phyloP scores from a whole-genome alignment of 1,140 invertebrate species.

The Melipona quadrifasciata region DNA sequence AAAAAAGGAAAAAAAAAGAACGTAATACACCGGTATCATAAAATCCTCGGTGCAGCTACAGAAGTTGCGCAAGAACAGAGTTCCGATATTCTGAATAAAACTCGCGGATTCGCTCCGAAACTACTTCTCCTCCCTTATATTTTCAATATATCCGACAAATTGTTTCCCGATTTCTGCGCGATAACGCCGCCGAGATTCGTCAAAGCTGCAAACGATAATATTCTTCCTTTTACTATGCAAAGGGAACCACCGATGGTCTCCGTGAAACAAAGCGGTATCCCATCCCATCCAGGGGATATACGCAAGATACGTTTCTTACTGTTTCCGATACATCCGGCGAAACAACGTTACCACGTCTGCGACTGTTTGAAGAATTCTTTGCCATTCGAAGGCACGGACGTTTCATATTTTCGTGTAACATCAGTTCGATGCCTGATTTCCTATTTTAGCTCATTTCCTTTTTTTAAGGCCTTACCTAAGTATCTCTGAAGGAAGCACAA shows the following conservation, averaged over 20 bases:
- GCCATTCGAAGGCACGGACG: background rate
- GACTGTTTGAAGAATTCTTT: background rate
- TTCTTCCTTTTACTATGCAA: background rate
- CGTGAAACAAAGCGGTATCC: background rate
- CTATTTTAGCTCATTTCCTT: too few relatives aligned
- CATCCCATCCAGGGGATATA: too few relatives aligned
- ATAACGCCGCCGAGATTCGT: background rate
- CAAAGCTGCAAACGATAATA: conserved; percentile 5
- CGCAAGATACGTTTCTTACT: background rate
- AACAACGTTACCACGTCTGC: background rate
- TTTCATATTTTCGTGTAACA: background rate
- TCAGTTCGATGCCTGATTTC: too few relatives aligned
- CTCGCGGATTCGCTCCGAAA: background rate
- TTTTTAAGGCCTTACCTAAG: too few relatives aligned
- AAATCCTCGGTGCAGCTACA: background rate
- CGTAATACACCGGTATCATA: background rate
- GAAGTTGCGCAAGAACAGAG: background rate
- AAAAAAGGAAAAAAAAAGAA: too few relatives aligned
- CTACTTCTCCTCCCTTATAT: background rate
- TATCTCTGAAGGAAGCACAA: too few relatives aligned
- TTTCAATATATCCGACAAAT: conserved; percentile 2
- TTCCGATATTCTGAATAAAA: background rate
- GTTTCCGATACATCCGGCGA: background rate
- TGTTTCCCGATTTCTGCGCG: background rate
- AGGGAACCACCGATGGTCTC: background rate